These are phyloP conservation scores for Ctena decussata DNA, from an alignment of 2,888 invertebrate genomes.

Conservation along the genomic window DNA sequence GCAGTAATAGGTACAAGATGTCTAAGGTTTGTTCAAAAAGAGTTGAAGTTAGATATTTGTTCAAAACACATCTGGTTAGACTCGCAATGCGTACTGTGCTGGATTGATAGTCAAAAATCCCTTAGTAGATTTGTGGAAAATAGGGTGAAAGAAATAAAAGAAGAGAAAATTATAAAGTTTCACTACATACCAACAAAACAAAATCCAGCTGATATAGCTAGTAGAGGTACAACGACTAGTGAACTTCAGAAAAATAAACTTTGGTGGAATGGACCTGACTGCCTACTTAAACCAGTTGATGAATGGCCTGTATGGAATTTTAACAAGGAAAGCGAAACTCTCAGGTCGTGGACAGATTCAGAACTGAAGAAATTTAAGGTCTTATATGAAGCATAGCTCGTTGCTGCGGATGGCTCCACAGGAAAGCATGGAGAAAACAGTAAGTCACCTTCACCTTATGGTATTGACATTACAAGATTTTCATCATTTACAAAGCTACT, in stretches of 20 bases:
- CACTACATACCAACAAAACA: constrained; percentile 5
- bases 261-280: constrained; percentile 22
- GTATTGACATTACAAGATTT: constrained; percentile 20
- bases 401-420: neutral
- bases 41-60: neutral
- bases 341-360: neutral
- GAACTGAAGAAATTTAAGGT: neutral
- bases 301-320: neutral
- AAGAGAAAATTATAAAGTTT: neutral
- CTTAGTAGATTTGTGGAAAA: neutral
- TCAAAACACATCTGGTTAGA: constrained; percentile 1
- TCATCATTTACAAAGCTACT: constrained; percentile 31
- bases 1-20: neutral
- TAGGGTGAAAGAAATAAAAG: constrained; percentile 9
- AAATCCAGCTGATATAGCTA: constrained; percentile 17
- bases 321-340: neutral
- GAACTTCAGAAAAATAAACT: neutral
- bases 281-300: neutral
- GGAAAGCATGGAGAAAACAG: neutral
- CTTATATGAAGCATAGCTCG: neutral
- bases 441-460: constrained; percentile 1
- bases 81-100: constrained; percentile 10
- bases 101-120: neutral
- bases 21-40: constrained; percentile 5
- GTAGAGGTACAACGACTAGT: neutral